phyloP scores from a whole-genome alignment of 2,113 vertebrate species.

The Eretmochelys imbricata region DNA sequence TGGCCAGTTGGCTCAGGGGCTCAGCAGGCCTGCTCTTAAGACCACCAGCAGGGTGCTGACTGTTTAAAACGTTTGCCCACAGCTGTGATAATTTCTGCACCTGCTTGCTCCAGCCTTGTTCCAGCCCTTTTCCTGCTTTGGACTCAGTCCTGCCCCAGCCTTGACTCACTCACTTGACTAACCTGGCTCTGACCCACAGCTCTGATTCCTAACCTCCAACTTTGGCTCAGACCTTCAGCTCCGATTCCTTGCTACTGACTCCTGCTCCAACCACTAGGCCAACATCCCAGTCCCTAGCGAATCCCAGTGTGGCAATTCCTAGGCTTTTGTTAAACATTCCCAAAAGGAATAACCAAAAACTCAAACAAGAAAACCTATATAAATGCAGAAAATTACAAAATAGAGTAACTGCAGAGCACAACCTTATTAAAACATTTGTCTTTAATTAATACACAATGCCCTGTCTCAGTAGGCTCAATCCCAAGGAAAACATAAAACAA shows the following conservation, averaged over 20 bases:
- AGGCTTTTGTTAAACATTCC: not conserved
- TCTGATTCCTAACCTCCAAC: not conserved
- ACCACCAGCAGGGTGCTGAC: too few relatives aligned
- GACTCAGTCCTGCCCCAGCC: not conserved
- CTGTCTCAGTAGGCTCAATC: not conserved
- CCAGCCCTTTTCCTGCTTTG: not conserved
- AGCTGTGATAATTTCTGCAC: not conserved
- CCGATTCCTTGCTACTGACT: not conserved
- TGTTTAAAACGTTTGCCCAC: too few relatives aligned
- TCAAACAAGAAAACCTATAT: not conserved
- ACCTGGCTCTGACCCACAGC: not conserved
- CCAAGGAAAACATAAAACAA: not conserved
- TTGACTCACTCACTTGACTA: not conserved
- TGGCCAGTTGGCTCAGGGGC: not conserved
- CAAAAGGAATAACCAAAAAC: not conserved
- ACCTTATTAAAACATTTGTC: not conserved
- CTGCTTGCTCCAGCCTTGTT: not conserved
- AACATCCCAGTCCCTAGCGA: not conserved
- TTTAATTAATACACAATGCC: not conserved
- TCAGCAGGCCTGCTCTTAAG: too few relatives aligned
- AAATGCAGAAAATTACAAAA: not conserved
- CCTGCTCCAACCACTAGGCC: not conserved
- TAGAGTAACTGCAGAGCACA: rapidly evolving
- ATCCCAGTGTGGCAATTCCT: not conserved
- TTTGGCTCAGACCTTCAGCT: not conserved